Evolutionary conservation across 1,140 invertebrate species (phyloP).

Genomic region (Leptinotarsa lineolata): DNA sequence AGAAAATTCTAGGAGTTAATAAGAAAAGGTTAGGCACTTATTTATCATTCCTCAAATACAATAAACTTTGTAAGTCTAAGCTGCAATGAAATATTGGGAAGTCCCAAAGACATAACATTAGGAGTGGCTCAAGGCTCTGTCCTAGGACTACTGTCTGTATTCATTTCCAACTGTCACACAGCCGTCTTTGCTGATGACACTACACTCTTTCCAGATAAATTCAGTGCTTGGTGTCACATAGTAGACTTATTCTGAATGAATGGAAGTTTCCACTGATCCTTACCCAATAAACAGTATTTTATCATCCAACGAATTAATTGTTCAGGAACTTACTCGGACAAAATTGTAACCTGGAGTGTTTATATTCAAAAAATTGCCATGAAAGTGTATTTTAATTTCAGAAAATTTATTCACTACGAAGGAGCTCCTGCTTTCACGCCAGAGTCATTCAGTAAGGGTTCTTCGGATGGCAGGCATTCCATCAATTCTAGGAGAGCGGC

Average conservation of each 20-base stretch:
- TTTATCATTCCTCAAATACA: background rate
- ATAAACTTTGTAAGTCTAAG: background rate
- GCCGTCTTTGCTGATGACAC: too few relatives aligned
- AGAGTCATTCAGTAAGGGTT: slow-evolving; percentile 29
- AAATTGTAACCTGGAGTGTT: background rate
- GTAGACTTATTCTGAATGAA: too few relatives aligned
- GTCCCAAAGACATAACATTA: too few relatives aligned
- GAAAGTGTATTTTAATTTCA: slow-evolving; percentile 20
- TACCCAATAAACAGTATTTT: too few relatives aligned
- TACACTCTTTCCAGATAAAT: too few relatives aligned
- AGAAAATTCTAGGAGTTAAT: slow-evolving; percentile 33
- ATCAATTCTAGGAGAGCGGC: slow-evolving; percentile 56
- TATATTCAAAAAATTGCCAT: background rate
- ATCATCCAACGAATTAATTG: too few relatives aligned
- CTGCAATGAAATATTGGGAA: too few relatives aligned
- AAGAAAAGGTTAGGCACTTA: slow-evolving; percentile 34
- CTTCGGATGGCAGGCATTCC: slow-evolving; percentile 31
- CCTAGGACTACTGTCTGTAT: too few relatives aligned
- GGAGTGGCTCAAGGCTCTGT: too few relatives aligned
- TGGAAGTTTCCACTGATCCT: too few relatives aligned
- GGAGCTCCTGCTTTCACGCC: slow-evolving; percentile 30
- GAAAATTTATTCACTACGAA: slow-evolving; percentile 34
- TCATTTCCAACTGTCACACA: too few relatives aligned
- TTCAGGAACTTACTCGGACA: background rate
- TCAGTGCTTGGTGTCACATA: too few relatives aligned